Conservation (phyloP, 2,888 invertebrate genomes). For the Hydraecia micacea region DNA sequence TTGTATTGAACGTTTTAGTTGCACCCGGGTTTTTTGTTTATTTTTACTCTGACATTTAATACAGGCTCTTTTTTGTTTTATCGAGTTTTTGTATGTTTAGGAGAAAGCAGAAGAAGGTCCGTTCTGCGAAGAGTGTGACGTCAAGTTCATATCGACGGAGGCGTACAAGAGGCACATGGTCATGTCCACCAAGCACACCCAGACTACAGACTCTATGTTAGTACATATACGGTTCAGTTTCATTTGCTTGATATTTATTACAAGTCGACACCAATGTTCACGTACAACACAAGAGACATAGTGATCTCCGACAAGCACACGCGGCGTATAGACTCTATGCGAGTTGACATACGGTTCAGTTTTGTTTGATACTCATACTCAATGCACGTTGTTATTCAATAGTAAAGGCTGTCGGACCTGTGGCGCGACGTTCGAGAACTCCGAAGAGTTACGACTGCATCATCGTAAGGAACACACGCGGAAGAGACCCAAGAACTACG, state of each 20-base stretch:
- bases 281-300: not conserved
- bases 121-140: constrained; percentile 83
- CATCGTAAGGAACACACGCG: constrained; percentile 81
- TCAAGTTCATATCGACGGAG: constrained; percentile 81
- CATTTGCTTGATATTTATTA: not conserved
- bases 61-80: not conserved
- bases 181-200: constrained; percentile 80
- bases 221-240: constrained; percentile 16
- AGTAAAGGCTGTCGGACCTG: constrained; percentile 84
- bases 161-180: constrained; percentile 86
- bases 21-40: not conserved
- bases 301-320: not conserved
- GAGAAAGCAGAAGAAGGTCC: constrained; percentile 71
- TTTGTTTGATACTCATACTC: constrained; percentile 4
- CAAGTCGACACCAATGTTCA: not conserved
- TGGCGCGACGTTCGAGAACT: constrained; percentile 79
- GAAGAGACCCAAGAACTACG: constrained; percentile 82
- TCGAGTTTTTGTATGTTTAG: constrained; percentile 41
- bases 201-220: constrained; percentile 61
- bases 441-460: constrained; percentile 81
- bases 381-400: constrained; percentile 56
- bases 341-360: not conserved
- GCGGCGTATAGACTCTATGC: not conserved
- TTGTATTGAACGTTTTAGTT: not conserved
- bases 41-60: not conserved